Percentiles rank a stretch among this genome's conserved stretches.
These are phyloP conservation scores for Pelusios castaneus DNA, from an alignment of 2,113 vertebrate species.

Conservation along the genomic window DNA sequence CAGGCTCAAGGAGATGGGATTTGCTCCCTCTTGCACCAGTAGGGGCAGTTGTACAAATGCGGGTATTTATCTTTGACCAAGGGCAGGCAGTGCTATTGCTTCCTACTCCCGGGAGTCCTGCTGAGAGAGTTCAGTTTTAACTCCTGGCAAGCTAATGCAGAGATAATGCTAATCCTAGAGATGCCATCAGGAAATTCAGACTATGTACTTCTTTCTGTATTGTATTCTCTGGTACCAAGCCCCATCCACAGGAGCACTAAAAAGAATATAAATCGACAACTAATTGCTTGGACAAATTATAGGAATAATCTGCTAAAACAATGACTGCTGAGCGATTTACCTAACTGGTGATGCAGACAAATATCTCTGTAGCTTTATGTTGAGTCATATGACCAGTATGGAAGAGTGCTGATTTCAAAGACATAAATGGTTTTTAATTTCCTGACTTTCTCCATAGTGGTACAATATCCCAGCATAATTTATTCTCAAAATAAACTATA, in stretches of 20 bases:
- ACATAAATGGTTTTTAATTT: not conserved
- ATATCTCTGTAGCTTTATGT: not conserved
- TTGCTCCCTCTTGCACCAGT: not conserved
- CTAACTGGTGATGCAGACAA: not conserved
- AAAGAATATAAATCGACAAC: not conserved
- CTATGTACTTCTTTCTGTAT: not conserved
- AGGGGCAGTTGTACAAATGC: not conserved
- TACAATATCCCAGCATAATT: not conserved
- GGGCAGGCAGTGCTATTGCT: not conserved
- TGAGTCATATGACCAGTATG: not conserved
- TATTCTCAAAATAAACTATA: not conserved
- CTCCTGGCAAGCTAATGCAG: not conserved
- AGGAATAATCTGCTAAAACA: not conserved
- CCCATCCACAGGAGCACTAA: not conserved
- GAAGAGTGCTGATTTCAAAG: not conserved
- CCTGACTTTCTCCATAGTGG: not conserved
- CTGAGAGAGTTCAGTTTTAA: not conserved
- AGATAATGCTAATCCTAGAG: not conserved
- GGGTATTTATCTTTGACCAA: not conserved
- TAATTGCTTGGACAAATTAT: conserved; percentile 1
- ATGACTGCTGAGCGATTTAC: not conserved
- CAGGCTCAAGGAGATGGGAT: not conserved
- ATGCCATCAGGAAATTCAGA: not conserved
- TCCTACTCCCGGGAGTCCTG: not conserved
- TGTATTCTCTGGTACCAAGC: not conserved